Conservation (phyloP, 2,113 vertebrate species). For the Barbus barbus region DNA sequence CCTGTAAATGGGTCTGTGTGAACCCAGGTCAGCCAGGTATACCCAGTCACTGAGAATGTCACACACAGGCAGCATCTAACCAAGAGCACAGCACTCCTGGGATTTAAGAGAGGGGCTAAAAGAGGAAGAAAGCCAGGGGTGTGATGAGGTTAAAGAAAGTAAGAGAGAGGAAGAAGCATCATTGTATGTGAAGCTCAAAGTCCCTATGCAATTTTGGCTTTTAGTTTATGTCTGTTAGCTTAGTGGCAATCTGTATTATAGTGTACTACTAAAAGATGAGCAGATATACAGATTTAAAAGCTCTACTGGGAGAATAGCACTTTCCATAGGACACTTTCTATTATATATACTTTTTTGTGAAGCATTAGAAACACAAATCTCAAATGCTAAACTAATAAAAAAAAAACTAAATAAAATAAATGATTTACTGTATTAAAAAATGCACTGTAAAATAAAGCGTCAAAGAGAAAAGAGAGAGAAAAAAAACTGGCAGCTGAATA, state of each 20-base stretch:
- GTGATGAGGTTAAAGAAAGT: conserved; percentile 62
- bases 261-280: background rate
- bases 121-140: conserved; percentile 23
- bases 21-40: conserved; percentile 64
- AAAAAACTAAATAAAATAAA: no score
- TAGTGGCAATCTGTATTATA: background rate
- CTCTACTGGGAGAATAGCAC: background rate
- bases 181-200: background rate
- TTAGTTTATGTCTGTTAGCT: conserved; percentile 3
- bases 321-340: background rate
- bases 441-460: no score
- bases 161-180: conserved; percentile 33
- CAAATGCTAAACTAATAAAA: background rate
- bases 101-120: conserved; percentile 37
- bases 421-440: no score
- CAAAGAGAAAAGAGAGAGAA: no score
- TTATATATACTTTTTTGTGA: background rate
- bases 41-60: conserved; percentile 53
- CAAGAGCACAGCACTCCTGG: conserved; percentile 56
- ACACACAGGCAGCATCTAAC: conserved; percentile 37
- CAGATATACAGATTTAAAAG: background rate
- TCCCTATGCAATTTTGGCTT: background rate
- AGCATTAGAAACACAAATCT: background rate
- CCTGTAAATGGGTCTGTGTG: conserved; percentile 67
- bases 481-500: no score